Conservation (phyloP, 2,113 vertebrate species). For the Menura novaehollandiae region DNA sequence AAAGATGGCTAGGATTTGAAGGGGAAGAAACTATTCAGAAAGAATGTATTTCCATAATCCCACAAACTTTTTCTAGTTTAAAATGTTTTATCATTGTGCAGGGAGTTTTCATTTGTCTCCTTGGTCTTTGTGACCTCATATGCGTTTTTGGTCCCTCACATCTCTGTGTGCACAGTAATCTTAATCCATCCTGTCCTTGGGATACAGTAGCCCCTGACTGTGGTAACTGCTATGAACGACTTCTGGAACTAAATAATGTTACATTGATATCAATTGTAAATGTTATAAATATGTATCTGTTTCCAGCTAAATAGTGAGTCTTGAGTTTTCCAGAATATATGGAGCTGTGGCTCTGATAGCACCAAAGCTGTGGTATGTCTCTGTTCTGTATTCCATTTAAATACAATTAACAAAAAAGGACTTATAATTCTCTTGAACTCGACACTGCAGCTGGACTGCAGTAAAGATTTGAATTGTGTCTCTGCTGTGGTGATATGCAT, state of each 20-base stretch:
- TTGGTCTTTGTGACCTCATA: background rate
- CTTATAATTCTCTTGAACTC: background rate
- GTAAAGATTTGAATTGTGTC: background rate
- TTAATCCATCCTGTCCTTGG: background rate
- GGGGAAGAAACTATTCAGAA: background rate
- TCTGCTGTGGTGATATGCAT: background rate
- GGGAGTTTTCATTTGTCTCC: background rate
- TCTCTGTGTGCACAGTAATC: background rate
- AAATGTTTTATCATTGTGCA: background rate
- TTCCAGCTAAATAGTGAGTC: background rate
- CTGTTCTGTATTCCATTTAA: background rate
- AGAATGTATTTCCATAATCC: conserved; percentile 21
- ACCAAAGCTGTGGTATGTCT: background rate
- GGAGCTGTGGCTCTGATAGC: background rate
- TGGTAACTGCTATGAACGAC: background rate
- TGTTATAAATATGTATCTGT: background rate
- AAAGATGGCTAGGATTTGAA: conserved; percentile 18
- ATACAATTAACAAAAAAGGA: background rate
- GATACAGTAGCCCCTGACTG: background rate
- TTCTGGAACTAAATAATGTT: background rate
- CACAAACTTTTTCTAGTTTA: background rate
- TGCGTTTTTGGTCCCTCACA: background rate
- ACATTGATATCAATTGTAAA: background rate
- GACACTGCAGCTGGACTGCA: background rate
- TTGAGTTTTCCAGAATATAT: background rate